phyloP scores from a whole-genome alignment of 2,797 vertebrate species.

The Cossypha dichroa region DNA sequence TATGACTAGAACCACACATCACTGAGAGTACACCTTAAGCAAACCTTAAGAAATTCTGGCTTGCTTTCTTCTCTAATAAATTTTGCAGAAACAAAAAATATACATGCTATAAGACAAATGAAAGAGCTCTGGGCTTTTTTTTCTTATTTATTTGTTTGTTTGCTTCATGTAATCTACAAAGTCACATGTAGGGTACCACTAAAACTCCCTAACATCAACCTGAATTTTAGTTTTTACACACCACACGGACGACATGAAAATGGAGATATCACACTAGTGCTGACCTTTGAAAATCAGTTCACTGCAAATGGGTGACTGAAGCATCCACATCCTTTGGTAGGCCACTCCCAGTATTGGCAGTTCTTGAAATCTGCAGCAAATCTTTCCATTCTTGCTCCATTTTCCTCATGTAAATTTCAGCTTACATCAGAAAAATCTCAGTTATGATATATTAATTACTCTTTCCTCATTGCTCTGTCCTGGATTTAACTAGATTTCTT shows the following conservation, averaged over 20 bases:
- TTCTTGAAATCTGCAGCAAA: background rate
- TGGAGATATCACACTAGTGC: background rate
- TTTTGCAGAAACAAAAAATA: background rate
- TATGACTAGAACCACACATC: background rate
- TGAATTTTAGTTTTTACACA: background rate
- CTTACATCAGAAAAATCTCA: background rate
- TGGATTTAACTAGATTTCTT: background rate
- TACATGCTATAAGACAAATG: background rate
- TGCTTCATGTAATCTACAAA: background rate
- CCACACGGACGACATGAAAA: background rate
- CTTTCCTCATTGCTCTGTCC: background rate
- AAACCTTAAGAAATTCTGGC: background rate
- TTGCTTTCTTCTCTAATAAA: background rate
- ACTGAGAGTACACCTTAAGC: background rate
- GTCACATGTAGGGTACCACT: background rate
- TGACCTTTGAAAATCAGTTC: background rate
- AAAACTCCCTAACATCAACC: background rate
- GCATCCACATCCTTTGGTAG: background rate
- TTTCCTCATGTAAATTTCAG: background rate
- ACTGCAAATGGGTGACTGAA: background rate
- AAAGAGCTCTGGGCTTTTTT: rapidly evolving
- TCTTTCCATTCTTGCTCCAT: background rate
- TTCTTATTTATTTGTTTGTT: background rate
- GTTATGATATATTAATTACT: background rate
- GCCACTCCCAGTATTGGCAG: background rate